Conservation (phyloP, 2,113 vertebrate genomes). For the Tragulus kanchil region DNA sequence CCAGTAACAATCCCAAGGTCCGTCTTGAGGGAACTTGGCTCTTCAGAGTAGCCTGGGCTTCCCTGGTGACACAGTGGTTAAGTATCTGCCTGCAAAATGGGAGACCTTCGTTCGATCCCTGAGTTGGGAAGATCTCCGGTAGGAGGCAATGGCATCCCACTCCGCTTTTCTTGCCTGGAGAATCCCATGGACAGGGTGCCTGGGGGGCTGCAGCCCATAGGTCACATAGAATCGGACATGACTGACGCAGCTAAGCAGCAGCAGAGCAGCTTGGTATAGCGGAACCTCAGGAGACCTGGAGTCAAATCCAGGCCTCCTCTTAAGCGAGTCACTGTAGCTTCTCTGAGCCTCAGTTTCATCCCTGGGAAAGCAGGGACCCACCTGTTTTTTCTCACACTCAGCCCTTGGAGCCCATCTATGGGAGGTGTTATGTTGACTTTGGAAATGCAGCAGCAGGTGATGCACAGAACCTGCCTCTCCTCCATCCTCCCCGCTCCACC, state of each 20-base stretch:
- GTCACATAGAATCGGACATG: too few relatives aligned
- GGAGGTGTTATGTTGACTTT: not conserved
- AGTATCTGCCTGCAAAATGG: too few relatives aligned
- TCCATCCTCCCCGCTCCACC: not conserved
- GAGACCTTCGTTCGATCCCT: too few relatives aligned
- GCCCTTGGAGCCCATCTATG: not conserved
- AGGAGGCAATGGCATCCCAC: too few relatives aligned
- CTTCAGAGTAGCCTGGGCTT: too few relatives aligned
- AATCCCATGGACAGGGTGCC: too few relatives aligned
- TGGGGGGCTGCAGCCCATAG: too few relatives aligned
- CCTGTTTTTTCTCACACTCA: not conserved
- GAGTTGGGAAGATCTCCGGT: too few relatives aligned
- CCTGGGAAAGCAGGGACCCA: rapidly evolving
- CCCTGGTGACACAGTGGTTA: too few relatives aligned
- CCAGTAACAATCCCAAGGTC: not conserved
- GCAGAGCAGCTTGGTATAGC: not conserved
- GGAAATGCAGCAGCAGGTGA: not conserved
- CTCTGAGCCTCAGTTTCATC: not conserved
- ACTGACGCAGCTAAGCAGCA: too few relatives aligned
- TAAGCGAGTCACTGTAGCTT: not conserved
- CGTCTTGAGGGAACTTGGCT: not conserved
- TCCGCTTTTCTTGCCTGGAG: too few relatives aligned
- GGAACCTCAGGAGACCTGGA: not conserved
- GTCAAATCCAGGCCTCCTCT: not conserved
- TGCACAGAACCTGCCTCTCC: not conserved